Percentiles rank a stretch among this genome's conserved stretches.
Evolutionary conservation across 2,888 invertebrate genomes (phyloP).

Genomic region (Gymnoscelis rufifasciata): DNA sequence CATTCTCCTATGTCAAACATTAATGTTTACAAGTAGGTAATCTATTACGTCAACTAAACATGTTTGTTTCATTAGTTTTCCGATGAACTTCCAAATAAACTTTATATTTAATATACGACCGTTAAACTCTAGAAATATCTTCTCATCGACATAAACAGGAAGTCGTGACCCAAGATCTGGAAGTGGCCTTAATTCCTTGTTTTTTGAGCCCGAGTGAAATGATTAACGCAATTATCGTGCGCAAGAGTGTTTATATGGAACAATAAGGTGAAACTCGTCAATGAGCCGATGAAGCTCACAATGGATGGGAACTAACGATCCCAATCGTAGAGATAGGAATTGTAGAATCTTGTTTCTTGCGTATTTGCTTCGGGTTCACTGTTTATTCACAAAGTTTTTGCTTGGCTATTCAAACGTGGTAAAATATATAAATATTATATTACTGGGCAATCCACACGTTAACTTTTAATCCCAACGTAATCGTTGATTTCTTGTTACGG

Average conservation of each 20-base stretch:
- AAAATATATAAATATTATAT: not conserved
- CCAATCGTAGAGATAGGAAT: constrained; percentile 20
- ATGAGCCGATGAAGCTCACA: constrained; percentile 48
- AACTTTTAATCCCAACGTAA: too few relatives aligned
- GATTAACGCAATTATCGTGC: constrained; percentile 22
- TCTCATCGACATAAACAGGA: constrained; percentile 8
- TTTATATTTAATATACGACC: too few relatives aligned
- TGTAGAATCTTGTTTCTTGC: constrained; percentile 13
- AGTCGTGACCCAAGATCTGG: constrained; percentile 3
- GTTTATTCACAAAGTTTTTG: not conserved
- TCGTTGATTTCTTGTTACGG: too few relatives aligned
- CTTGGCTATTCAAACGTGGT: not conserved
- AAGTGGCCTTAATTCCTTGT: constrained; percentile 13
- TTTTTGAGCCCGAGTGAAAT: constrained; percentile 24
- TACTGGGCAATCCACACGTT: too few relatives aligned
- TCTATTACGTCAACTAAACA: too few relatives aligned
- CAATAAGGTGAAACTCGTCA: constrained; percentile 67
- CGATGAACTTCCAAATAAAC: too few relatives aligned
- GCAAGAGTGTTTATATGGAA: constrained; percentile 33
- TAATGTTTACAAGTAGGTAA: too few relatives aligned
- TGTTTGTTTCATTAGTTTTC: too few relatives aligned
- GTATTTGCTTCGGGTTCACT: constrained; percentile 1
- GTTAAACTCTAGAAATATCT: too few relatives aligned
- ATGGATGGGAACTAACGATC: constrained; percentile 43
- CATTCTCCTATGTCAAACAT: too few relatives aligned